Percentiles rank a stretch among this genome's conserved stretches.
Evolutionary conservation across 2,888 invertebrate species (phyloP).

Genomic region (Thymelicus lineola): DNA sequence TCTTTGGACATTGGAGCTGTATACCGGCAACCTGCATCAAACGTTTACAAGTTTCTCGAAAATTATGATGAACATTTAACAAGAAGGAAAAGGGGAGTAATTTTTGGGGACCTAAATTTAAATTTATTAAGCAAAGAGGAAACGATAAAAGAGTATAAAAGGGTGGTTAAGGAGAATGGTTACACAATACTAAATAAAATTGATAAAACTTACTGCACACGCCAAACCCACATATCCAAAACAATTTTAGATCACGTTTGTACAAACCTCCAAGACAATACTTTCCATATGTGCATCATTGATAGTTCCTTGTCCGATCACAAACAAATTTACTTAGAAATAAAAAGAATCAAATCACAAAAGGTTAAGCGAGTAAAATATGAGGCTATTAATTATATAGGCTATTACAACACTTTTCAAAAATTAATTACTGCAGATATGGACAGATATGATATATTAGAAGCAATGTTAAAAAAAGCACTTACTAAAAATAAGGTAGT

Average conservation of each 20-base stretch:
- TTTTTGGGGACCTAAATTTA: conserved; percentile 23
- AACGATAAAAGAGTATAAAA: neutral
- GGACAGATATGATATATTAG: conserved; percentile 9
- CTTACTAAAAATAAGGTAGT: conserved; percentile 12
- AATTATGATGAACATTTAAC: neutral
- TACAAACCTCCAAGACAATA: conserved; percentile 42
- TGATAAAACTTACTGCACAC: conserved; percentile 40
- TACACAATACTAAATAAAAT: conserved; percentile 44
- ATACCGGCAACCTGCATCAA: conserved; percentile 13
- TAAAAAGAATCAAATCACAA: conserved; percentile 15
- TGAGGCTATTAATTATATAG: conserved; percentile 24
- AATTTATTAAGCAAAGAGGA: conserved; percentile 14
- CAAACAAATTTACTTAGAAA: conserved; percentile 44
- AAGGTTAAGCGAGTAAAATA: conserved; percentile 17
- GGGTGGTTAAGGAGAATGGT: conserved; percentile 13
- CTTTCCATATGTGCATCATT: conserved; percentile 41
- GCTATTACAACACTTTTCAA: conserved; percentile 17
- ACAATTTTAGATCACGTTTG: conserved; percentile 46
- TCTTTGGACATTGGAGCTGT: conserved; percentile 27
- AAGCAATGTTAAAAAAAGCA: conserved; percentile 17
- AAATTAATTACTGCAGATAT: neutral
- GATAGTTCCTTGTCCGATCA: conserved; percentile 45
- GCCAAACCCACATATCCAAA: conserved; percentile 39
- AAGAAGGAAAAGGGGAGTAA: conserved; percentile 15
- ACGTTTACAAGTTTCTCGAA: neutral